Evolutionary conservation across 1,140 invertebrate genomes (phyloP).

Genomic region (Magallana gigas): DNA sequence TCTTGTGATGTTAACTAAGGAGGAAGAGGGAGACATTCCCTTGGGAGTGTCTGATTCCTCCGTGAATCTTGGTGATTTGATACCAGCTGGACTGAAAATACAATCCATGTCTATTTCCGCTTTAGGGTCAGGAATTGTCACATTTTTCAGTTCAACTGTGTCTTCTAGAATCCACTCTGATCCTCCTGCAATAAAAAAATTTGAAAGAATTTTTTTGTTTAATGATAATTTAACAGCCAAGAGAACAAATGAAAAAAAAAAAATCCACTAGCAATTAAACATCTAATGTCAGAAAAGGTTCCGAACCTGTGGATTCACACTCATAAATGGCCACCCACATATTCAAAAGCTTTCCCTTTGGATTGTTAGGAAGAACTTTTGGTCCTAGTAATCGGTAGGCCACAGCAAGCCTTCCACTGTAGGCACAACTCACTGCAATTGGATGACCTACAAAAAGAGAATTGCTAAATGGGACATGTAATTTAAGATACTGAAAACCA

Average conservation of each 20-base stretch:
- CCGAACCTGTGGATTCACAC: conserved; percentile 94
- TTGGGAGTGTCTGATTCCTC: conserved; percentile 51
- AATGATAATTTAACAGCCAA: background rate
- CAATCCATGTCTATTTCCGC: conserved; percentile 75
- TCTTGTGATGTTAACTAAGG: conserved; percentile 77
- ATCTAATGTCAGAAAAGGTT: background rate
- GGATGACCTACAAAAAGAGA: conserved; percentile 80
- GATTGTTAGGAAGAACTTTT: conserved; percentile 81
- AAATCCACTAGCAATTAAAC: background rate
- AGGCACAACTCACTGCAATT: conserved; percentile 96
- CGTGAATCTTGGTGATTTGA: conserved; percentile 42
- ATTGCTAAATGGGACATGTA: too few relatives aligned
- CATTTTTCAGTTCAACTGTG: conserved; percentile 81
- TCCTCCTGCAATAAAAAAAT: conserved; percentile 81
- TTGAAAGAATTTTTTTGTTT: background rate
- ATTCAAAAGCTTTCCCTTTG: conserved; percentile 92
- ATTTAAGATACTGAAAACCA: too few relatives aligned
- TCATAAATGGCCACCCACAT: conserved; percentile 98
- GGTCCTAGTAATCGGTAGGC: conserved; percentile 86
- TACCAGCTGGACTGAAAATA: conserved; percentile 54
- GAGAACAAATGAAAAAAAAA: background rate
- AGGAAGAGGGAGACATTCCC: conserved; percentile 60
- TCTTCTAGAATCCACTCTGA: conserved; percentile 99
- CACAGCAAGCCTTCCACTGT: conserved; percentile 96
- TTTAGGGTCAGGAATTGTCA: conserved; percentile 76